These are phyloP conservation scores for Galerucella pusilla DNA, from an alignment of 2,888 invertebrate genomes.

Conservation along the genomic window DNA sequence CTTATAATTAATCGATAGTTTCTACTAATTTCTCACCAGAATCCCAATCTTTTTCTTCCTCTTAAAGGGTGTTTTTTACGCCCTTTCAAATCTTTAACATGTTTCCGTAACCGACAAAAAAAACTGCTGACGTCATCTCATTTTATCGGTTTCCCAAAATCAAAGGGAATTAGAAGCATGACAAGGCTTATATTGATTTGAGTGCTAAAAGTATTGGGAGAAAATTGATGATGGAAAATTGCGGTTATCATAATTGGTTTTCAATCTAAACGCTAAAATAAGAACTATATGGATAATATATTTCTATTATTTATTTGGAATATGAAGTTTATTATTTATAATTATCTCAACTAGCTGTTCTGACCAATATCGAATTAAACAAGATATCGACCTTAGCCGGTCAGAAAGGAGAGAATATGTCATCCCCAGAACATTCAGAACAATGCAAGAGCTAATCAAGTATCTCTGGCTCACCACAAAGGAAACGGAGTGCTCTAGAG, in stretches of 20 bases:
- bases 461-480: constrained; percentile 35
- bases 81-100: background rate
- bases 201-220: background rate
- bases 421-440: constrained; percentile 37
- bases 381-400: constrained; percentile 22
- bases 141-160: constrained; percentile 24
- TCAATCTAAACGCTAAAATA: no score
- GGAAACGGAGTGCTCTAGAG: constrained; percentile 27
- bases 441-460: constrained; percentile 41
- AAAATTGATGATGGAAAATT: background rate
- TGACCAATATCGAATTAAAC: background rate
- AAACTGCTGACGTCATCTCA: constrained; percentile 21
- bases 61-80: background rate
- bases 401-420: constrained; percentile 30
- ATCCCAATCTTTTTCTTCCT: background rate
- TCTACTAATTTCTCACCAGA: background rate
- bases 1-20: background rate
- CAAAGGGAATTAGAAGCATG: constrained; percentile 31
- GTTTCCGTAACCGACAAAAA: constrained; percentile 12
- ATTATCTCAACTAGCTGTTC: background rate
- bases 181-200: constrained; percentile 24
- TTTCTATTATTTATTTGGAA: no score
- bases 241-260: background rate
- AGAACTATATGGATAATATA: no score
- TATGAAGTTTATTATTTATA: background rate